Evolutionary conservation across 2,888 invertebrate genomes (phyloP).

Genomic region (Cosmia pyralina): DNA sequence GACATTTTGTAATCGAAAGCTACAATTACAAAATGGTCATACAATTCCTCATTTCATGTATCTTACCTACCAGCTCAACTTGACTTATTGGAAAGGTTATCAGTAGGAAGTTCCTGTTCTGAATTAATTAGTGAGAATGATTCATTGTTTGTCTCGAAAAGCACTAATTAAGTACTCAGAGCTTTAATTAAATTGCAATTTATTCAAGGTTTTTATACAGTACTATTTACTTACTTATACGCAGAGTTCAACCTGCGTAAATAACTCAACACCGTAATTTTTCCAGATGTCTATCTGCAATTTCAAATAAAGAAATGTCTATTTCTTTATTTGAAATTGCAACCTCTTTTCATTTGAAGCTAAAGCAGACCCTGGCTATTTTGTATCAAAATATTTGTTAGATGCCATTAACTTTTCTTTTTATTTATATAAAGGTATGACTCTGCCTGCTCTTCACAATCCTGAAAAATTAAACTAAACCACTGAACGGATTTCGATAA

Average conservation of each 20-base stretch:
- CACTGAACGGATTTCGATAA: too few relatives aligned
- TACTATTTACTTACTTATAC: neutral
- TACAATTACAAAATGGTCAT: conserved; percentile 45
- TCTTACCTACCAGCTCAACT: conserved; percentile 54
- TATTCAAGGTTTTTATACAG: conserved; percentile 18
- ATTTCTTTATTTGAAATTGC: neutral
- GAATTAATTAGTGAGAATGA: conserved; percentile 47
- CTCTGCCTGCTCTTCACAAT: too few relatives aligned
- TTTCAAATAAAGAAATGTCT: too few relatives aligned
- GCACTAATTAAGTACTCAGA: conserved; percentile 43
- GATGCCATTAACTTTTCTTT: neutral
- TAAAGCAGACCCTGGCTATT: neutral
- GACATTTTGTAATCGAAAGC: conserved; percentile 37
- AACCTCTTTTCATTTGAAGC: neutral
- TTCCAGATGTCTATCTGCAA: neutral
- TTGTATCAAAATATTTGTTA: neutral
- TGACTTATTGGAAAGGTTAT: conserved; percentile 61
- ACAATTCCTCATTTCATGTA: conserved; percentile 50
- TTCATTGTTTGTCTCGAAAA: conserved; percentile 54
- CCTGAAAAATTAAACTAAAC: too few relatives aligned
- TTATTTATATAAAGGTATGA: neutral
- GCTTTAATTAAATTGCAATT: conserved; percentile 23
- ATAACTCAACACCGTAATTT: neutral
- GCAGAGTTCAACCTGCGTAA: neutral
- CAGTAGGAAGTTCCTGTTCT: conserved; percentile 46